These are phyloP conservation scores for Salminus brasiliensis DNA, from an alignment of 2,113 vertebrate species.

Conservation along the genomic window DNA sequence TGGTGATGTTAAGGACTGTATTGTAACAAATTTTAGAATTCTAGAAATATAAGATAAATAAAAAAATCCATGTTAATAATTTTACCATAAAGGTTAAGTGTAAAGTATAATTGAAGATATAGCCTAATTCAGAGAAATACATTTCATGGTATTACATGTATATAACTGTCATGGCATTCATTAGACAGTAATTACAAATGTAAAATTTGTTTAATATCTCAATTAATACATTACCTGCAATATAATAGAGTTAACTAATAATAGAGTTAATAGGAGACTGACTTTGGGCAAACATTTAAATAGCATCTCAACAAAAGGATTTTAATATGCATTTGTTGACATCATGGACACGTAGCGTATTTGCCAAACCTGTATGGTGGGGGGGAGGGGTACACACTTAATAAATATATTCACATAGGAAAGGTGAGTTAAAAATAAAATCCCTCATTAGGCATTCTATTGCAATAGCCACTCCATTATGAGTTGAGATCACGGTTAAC, in stretches of 20 bases:
- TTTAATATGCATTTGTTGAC: constrained; percentile 2
- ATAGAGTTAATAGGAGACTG: background rate
- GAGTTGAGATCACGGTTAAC: too few relatives aligned
- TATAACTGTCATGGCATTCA: too few relatives aligned
- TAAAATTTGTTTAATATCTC: background rate
- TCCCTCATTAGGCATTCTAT: background rate
- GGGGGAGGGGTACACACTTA: too few relatives aligned
- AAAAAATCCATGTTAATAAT: too few relatives aligned
- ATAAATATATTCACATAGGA: background rate
- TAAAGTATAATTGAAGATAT: too few relatives aligned
- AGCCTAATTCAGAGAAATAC: too few relatives aligned
- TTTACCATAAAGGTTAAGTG: too few relatives aligned
- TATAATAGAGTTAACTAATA: background rate
- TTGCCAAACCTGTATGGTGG: background rate
- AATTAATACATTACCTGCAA: constrained; percentile 14
- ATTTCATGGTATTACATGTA: background rate
- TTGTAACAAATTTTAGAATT: background rate
- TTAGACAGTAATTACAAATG: too few relatives aligned
- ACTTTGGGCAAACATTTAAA: background rate
- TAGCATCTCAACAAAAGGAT: background rate
- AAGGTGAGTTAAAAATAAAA: background rate
- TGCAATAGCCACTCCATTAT: too few relatives aligned
- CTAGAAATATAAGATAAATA: too few relatives aligned
- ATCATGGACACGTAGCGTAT: background rate
- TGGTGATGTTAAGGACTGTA: background rate